phyloP scores from a whole-genome alignment of 2,113 vertebrate species.

The Corythaeola cristata region DNA sequence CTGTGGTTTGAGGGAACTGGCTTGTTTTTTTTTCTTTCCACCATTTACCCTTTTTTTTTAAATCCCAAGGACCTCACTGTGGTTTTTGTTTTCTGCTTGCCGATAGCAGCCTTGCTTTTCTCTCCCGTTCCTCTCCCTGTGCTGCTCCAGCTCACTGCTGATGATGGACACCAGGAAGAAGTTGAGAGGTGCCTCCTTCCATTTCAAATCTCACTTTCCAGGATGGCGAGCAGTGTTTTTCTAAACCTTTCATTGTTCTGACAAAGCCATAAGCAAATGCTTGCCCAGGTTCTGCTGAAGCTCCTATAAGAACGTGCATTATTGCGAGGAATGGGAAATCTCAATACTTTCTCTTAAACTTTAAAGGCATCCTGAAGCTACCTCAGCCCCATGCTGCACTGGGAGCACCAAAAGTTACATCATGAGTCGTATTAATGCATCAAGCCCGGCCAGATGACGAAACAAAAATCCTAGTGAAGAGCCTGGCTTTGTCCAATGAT shows the following conservation, averaged over 20 bases:
- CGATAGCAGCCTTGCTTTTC: neutral
- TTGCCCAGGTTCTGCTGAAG: neutral
- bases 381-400: neutral
- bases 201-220: neutral
- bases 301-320: neutral
- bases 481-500: neutral
- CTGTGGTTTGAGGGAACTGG: no score
- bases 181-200: neutral
- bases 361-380: neutral
- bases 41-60: neutral
- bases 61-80: neutral
- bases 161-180: neutral
- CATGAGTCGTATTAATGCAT: neutral
- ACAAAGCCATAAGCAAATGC: neutral
- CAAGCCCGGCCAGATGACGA: neutral
- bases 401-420: neutral
- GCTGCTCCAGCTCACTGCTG: neutral
- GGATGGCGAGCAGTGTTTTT: neutral
- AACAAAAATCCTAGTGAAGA: neutral
- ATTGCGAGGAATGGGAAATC: neutral
- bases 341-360: neutral
- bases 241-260: neutral
- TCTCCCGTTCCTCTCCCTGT: rapidly evolving
- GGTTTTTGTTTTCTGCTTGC: neutral
- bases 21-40: neutral